These are phyloP conservation scores for Uria lomvia DNA, from an alignment of 2,113 vertebrate genomes.

Conservation along the genomic window DNA sequence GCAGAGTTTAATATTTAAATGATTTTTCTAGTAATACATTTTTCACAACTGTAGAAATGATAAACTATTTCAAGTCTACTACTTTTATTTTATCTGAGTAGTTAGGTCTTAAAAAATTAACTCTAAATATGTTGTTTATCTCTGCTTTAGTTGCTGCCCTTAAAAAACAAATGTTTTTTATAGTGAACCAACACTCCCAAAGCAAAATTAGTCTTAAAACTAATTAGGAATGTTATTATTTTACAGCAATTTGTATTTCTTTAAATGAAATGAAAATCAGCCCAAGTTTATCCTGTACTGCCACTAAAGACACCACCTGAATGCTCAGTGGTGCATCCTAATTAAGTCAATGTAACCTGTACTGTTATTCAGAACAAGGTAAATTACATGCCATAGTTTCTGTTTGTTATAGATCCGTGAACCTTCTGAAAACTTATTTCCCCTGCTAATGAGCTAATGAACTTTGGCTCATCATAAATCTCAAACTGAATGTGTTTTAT, in stretches of 20 bases:
- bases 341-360: slow-evolving; percentile 35
- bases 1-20: background rate
- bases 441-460: slow-evolving; percentile 48
- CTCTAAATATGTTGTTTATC: background rate
- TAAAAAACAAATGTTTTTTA: background rate
- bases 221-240: background rate
- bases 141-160: background rate
- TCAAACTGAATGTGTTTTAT: slow-evolving; percentile 20
- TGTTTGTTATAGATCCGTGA: slow-evolving; percentile 43
- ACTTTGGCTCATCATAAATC: slow-evolving; percentile 51
- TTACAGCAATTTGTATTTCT: background rate
- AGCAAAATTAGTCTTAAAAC: background rate
- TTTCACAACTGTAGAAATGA: background rate
- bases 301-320: background rate
- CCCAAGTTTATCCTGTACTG: background rate
- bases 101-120: background rate
- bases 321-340: background rate
- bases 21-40: background rate
- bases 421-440: slow-evolving; percentile 47
- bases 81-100: background rate
- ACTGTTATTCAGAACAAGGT: slow-evolving; percentile 26
- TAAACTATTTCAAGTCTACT: background rate
- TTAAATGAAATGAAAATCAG: background rate
- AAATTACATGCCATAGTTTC: slow-evolving; percentile 49
- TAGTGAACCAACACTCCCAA: background rate